phyloP scores from a whole-genome alignment of 2,888 invertebrate genomes.

The Acronicta psi region DNA sequence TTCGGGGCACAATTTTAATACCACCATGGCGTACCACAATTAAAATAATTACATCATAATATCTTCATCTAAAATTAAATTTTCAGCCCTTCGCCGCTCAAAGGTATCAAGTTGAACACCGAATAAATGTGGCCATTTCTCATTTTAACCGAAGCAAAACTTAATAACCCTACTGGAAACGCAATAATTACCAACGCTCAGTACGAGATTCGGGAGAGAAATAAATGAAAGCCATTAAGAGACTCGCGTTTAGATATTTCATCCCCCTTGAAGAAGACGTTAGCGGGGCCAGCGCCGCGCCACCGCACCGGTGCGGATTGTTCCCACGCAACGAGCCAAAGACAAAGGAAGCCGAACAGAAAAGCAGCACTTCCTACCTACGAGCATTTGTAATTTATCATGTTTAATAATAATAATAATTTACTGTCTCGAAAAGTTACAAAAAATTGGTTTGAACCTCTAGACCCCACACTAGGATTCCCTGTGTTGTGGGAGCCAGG shows the following conservation, averaged over 20 bases:
- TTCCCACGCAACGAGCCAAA: conserved; percentile 83
- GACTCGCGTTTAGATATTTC: conserved; percentile 87
- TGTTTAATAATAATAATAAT: too few species aligned
- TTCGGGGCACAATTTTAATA: conserved; percentile 45
- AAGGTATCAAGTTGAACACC: conserved; percentile 85
- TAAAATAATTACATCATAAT: conserved; percentile 83
- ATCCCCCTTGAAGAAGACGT: conserved; percentile 87
- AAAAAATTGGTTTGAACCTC: too few species aligned
- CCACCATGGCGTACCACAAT: conserved; percentile 67
- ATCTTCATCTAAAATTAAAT: conserved; percentile 84
- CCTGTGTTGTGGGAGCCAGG: too few species aligned
- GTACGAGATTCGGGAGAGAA: conserved; percentile 86
- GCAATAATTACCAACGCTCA: conserved; percentile 87
- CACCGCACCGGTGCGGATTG: conserved; percentile 69
- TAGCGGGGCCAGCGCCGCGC: conserved; percentile 71
- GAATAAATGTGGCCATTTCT: conserved; percentile 87
- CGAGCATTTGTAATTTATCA: not conserved
- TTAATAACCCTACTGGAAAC: conserved; percentile 87
- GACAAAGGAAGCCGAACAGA: conserved; percentile 46
- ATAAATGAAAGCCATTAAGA: conserved; percentile 88
- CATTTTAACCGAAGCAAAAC: conserved; percentile 87
- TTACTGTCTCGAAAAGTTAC: too few species aligned
- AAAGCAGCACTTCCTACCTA: conserved; percentile 39
- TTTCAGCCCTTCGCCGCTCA: conserved; percentile 78
- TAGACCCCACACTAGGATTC: too few species aligned